Evolutionary conservation across 1,140 invertebrate genomes (phyloP), one percentile per base, ranked within the genome.

Genomic region (Holcopasites calliopsidis): DNA sequence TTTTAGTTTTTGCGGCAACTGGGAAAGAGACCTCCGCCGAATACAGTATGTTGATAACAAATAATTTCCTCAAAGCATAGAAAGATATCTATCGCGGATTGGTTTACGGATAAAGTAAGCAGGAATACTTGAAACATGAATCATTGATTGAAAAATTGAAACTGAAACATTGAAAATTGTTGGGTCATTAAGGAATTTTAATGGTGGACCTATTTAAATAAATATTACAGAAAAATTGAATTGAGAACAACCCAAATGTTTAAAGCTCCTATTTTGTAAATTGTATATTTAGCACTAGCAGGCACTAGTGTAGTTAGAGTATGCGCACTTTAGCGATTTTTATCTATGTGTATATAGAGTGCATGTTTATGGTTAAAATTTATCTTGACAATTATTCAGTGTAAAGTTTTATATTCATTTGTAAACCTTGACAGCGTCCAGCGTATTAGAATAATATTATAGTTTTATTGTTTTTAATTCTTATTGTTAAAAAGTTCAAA

Each of bases 41-140:
- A n/a, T n/a, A n/a, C n/a, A n/a, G n/a, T n/a, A n/a, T n/a, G n/a
- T n/a, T n/a, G n/a, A n/a, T n/a, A 66, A 55, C 47, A 31, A 21
- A 52, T 50, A 49, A 73, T 38, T 73, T 58, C 40, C 23, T 50
- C 35, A 38, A 31, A 50, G 42, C 40, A 76, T 71, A 65, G 49
- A 76, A 69, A 61, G 57, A 44, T 42, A n/a, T n/a, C n/a, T n/a
- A n/a, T n/a, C n/a, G n/a, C n/a, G n/a, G 40, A 62, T 62, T 62
- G 60, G 60, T 31, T 31, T 62, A n/a, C n/a, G n/a, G n/a, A n/a
- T n/a, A n/a, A n/a, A n/a, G n/a, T n/a, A n/a, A n/a, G n/a, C n/a
- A n/a, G n/a, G n/a, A n/a, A n/a, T n/a, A n/a, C n/a, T n/a, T n/a
- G n/a, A n/a, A n/a, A n/a, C n/a, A n/a, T n/a, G n/a, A n/a, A n/a